Evolutionary conservation across 2,113 vertebrate species (phyloP), one percentile per base, ranked within the genome.

Genomic region (Neopipo cinnamomea): DNA sequence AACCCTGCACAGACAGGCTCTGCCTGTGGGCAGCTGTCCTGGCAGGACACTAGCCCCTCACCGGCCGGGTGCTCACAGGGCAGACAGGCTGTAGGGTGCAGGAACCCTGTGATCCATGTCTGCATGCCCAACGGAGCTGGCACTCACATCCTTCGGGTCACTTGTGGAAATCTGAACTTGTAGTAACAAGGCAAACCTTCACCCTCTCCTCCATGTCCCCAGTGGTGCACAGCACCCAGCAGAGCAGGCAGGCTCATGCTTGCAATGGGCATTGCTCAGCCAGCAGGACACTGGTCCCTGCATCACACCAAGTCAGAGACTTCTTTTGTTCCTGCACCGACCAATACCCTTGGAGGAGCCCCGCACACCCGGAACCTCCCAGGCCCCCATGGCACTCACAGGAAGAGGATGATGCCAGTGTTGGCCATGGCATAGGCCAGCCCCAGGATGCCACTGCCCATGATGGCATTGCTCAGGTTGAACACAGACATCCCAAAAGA

Each of bases 391-490:
- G 5, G n/a, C 80, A 99, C 99, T 99, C 97, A 99, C 99, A 99
- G 97, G 96, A 99, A 99, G 80, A 99, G 98, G 96, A 99, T 79
- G 88, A 99, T 98, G 75, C 99, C 99, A 0, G 99, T 99, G 96
- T 99, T 99, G 91, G 99, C 99, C 99, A 99, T 99, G 94, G 99
- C 99, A 5, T 99, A 99, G 3, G 99, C 99, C 74, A 99, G 97
- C 61, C 99, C 99, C 62, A 99, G 98, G 96, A 99, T 99, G 78
- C 99, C 99, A 7, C 99, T 99, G 91, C 99, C 99, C 99, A 99
- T 99, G 97, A 99, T 99, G 85, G 99, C 99, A 3, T 99, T 99
- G 93, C 99, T 99, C 96, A 99, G 97, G 97, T 99, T 99, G 98
- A 99, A 99, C 91, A 99, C 98, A 0, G 99, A 99, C 99, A 99